Conservation (phyloP, 2,888 invertebrate genomes). For the Volucella inanis region DNA sequence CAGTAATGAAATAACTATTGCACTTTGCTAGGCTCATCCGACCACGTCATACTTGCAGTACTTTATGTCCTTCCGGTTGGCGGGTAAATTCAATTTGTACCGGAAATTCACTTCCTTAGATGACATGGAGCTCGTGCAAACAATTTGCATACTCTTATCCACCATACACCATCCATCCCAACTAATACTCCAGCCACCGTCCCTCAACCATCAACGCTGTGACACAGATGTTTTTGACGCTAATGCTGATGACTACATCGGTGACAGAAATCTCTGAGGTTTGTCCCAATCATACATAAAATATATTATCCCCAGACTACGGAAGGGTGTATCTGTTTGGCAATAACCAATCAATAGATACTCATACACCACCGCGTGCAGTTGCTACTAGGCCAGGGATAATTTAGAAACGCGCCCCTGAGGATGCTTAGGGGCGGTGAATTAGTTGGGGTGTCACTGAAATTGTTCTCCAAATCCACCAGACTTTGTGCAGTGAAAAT, state of each 20-base stretch:
- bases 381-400: neutral
- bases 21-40: neutral
- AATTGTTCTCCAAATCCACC: neutral
- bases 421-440: neutral
- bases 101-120: slow-evolving; percentile 57
- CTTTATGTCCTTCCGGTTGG: slow-evolving; percentile 28
- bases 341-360: slow-evolving; percentile 26
- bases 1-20: slow-evolving; percentile 32
- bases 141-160: slow-evolving; percentile 23
- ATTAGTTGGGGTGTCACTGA: neutral
- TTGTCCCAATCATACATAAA: slow-evolving; percentile 24
- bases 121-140: slow-evolving; percentile 39
- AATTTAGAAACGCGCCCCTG: slow-evolving; percentile 4
- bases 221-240: slow-evolving; percentile 3
- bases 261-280: slow-evolving; percentile 11
- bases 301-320: neutral
- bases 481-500: slow-evolving; percentile 25
- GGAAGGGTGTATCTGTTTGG: neutral
- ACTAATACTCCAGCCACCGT: no score
- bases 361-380: neutral
- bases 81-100: slow-evolving; percentile 50
- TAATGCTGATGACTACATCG: neutral
- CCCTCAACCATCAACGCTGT: no score
- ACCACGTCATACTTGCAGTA: neutral
- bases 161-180: neutral